phyloP scores from a whole-genome alignment of 2,797 vertebrate genomes.

The Saguinus oedipus region DNA sequence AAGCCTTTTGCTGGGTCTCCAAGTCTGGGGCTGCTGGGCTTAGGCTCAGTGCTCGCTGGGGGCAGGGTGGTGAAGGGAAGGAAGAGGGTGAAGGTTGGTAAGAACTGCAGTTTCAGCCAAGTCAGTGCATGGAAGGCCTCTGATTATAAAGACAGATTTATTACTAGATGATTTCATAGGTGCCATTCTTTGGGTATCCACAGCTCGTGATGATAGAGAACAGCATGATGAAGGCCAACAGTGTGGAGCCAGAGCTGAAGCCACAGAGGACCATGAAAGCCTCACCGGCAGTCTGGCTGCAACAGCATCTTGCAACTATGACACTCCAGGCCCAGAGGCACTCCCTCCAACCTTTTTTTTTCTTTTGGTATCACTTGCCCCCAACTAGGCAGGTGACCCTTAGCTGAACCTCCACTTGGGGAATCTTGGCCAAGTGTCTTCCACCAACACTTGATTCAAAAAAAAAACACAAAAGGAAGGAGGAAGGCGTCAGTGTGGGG shows the following conservation, averaged over 20 bases:
- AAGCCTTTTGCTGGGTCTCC: neutral
- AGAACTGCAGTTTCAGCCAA: neutral
- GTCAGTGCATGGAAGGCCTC: neutral
- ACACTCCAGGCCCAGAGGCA: neutral
- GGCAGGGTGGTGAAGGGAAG: rapidly evolving
- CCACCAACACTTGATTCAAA: neutral
- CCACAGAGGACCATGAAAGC: too few species aligned
- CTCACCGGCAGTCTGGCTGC: neutral
- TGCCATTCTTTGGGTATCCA: neutral
- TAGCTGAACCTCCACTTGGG: neutral
- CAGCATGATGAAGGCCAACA: neutral
- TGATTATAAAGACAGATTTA: neutral
- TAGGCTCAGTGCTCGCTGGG: rapidly evolving
- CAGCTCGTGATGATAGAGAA: neutral
- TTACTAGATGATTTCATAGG: neutral
- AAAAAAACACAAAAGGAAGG: too few species aligned
- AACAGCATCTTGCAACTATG: neutral
- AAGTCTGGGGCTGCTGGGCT: neutral
- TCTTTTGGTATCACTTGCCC: too few species aligned
- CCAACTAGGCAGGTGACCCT: too few species aligned
- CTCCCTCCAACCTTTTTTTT: neutral
- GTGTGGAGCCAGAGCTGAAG: neutral
- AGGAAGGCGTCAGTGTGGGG: too few species aligned
- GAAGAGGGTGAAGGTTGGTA: neutral
- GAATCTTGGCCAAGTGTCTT: neutral